Evolutionary conservation across 2,113 vertebrate genomes (phyloP).

Genomic region (Microtus montanus): DNA sequence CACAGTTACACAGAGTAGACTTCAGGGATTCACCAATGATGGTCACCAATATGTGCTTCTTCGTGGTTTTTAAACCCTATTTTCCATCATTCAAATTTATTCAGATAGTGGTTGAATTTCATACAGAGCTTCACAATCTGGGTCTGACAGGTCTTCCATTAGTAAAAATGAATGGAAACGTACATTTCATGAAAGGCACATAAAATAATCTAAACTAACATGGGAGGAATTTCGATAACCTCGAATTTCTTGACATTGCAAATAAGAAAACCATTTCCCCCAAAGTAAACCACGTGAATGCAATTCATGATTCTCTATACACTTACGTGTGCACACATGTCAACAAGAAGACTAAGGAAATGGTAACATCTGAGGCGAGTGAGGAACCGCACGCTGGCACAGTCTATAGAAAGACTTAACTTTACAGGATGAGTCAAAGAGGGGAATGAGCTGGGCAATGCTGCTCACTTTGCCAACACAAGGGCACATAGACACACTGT

Average conservation of each 20-base stretch:
- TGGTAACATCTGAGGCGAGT: conserved; percentile 72
- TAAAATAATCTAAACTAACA: conserved; percentile 86
- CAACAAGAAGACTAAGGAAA: conserved; percentile 70
- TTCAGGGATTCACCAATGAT: conserved; percentile 77
- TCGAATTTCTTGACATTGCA: conserved; percentile 81
- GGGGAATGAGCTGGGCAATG: not conserved
- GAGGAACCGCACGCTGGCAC: conserved; percentile 71
- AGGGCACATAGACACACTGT: conserved; percentile 36
- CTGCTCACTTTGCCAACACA: conserved; percentile 41
- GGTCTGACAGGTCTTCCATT: conserved; percentile 72
- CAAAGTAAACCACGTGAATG: conserved; percentile 77
- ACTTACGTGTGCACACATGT: conserved; percentile 70
- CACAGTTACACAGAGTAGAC: conserved; percentile 77
- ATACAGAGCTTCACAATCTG: conserved; percentile 71
- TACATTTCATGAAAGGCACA: conserved; percentile 87
- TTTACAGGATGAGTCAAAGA: conserved; percentile 42
- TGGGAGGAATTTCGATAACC: conserved; percentile 77
- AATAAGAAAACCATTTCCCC: conserved; percentile 79
- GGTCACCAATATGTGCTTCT: conserved; percentile 74
- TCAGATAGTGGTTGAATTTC: conserved; percentile 61
- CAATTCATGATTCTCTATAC: conserved; percentile 66
- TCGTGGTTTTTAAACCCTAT: conserved; percentile 71
- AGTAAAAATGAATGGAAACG: conserved; percentile 81
- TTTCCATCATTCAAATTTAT: conserved; percentile 68
- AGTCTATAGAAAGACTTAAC: conserved; percentile 62